A percentile compares a stretch with the other conserved stretches of the same genome.
Conservation (phyloP, 2,113 vertebrate genomes). For the Albula glossodonta region DNA sequence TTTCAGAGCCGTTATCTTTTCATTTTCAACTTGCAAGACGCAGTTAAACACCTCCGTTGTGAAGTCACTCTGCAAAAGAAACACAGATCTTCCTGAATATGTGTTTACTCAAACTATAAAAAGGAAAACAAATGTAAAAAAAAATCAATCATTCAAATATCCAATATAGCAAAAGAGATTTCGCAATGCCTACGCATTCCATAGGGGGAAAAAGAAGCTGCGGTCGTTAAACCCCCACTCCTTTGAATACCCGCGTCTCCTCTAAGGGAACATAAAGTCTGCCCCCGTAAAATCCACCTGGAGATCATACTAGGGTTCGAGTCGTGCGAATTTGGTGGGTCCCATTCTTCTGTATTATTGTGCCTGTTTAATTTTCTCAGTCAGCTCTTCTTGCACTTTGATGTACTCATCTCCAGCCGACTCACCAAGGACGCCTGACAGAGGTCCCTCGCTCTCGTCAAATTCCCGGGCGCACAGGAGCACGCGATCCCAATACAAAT, state of each 20-base stretch:
- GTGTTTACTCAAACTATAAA: slow-evolving; percentile 9
- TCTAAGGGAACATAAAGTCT: slow-evolving; percentile 54
- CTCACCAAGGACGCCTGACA: slow-evolving; percentile 46
- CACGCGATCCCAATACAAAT: slow-evolving; percentile 34
- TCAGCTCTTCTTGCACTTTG: slow-evolving; percentile 49
- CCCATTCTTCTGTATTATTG: slow-evolving; percentile 5
- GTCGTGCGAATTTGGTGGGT: slow-evolving; percentile 17
- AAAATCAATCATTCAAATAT: slow-evolving; percentile 25
- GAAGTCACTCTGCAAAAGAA: slow-evolving; percentile 5
- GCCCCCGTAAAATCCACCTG: slow-evolving; percentile 45
- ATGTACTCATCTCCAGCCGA: slow-evolving; percentile 46
- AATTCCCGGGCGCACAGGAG: slow-evolving; percentile 9
- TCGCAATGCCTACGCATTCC: slow-evolving; percentile 49
- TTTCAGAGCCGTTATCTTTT: background rate
- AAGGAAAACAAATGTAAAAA: background rate
- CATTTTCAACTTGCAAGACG: slow-evolving; percentile 19
- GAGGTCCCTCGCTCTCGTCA: slow-evolving; percentile 15
- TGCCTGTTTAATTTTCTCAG: slow-evolving; percentile 37
- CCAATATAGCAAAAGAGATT: slow-evolving; percentile 37
- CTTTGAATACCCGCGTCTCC: slow-evolving; percentile 39
- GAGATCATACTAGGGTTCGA: slow-evolving; percentile 43
- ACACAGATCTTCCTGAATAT: slow-evolving; percentile 7
- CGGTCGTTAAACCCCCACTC: slow-evolving; percentile 37
- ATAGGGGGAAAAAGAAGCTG: slow-evolving; percentile 37
- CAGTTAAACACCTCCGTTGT: background rate